These are phyloP conservation scores for Metridium senile DNA, from an alignment of 92 coral and sea anemone species.

Conservation along the genomic window DNA sequence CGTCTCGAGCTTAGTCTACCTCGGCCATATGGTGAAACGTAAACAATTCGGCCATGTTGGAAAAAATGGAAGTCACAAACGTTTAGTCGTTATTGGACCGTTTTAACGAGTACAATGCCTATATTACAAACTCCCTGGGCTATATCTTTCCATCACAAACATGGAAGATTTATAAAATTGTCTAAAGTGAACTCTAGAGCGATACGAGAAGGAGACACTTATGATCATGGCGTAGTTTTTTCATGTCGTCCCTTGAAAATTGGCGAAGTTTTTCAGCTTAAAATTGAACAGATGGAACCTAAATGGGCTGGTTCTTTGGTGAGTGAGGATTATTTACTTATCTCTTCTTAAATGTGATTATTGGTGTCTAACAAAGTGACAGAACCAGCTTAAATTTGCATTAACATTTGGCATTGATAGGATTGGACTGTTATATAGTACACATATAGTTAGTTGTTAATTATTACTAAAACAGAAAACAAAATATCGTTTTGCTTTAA, in stretches of 20 bases:
- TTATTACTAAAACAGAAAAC: too few relatives aligned
- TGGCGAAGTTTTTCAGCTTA: constrained; percentile 93
- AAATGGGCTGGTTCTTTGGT: constrained; percentile 99
- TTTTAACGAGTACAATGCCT: constrained; percentile 40
- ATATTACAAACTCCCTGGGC: constrained; percentile 53
- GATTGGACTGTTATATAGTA: too few relatives aligned
- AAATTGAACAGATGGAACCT: constrained; percentile 84
- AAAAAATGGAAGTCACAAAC: background rate
- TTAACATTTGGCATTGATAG: too few relatives aligned
- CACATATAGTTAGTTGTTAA: too few relatives aligned
- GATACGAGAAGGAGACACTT: constrained; percentile 87
- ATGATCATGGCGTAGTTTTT: constrained; percentile 94
- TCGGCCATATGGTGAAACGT: constrained; percentile 30
- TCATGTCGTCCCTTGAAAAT: constrained; percentile 71
- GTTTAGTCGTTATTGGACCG: background rate
- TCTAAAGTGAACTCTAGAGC: constrained; percentile 71
- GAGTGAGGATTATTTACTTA: constrained; percentile 21
- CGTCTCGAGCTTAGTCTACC: constrained; percentile 17
- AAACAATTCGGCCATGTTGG: constrained; percentile 26
- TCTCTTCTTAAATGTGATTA: too few relatives aligned
- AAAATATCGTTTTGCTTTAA: too few relatives aligned
- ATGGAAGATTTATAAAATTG: constrained; percentile 82
- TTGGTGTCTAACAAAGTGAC: too few relatives aligned
- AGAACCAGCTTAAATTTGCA: too few relatives aligned
- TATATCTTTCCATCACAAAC: constrained; percentile 79